Base-by-base conservation (phyloP, 2,888 invertebrate genomes). In the Hemicrepidius hirtus region DNA sequence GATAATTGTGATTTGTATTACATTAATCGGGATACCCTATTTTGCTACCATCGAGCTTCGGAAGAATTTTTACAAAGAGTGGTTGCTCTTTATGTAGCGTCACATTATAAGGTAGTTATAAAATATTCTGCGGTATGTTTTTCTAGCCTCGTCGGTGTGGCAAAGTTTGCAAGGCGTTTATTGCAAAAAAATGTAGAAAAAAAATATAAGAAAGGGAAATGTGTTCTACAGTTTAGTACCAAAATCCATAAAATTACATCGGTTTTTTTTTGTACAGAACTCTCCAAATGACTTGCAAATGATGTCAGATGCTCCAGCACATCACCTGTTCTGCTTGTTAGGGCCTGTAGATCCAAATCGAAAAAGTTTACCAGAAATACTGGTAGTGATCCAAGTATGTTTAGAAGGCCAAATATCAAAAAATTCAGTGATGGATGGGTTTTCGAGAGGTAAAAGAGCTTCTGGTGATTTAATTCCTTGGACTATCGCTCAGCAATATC, bases 391-490 rank as follows among this genome's bases (percentile, higher is more conserved):
- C 77, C 98, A 98, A 87, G 88, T 94, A 77, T 94, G 93, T 60
- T 86, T 95, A 16, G 95, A 95, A 83, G 95, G 94, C 1, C 90
- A 92, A 83, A 90, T 95, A 16, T 93, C 91, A 0, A 91, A 91
- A 80, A 88, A 88, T 75, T 92, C 94, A 1, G 92, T 98, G 1
- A 88, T 89, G 2, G 94, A 95, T 82, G 94, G 94, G 28, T 88
- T 98, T 66, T 92, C 94, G 0, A 90, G 95, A 75, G 98, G 98
- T 0, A 94, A 94, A 81, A 92, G 96, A 81, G 97, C 98, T 0
- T 93, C 97, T 5, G 99, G 99, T 0, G 99, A 99, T 87, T 89
- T 99, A 10, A 97, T 99, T 78, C 99, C 99, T 0, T 99, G 99
- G 99, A 98, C 98, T 66, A 89, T 99, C 2, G 95, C 97, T 4